Conservation (phyloP, 2,113 vertebrate species). For the Colistium nudipinnis region DNA sequence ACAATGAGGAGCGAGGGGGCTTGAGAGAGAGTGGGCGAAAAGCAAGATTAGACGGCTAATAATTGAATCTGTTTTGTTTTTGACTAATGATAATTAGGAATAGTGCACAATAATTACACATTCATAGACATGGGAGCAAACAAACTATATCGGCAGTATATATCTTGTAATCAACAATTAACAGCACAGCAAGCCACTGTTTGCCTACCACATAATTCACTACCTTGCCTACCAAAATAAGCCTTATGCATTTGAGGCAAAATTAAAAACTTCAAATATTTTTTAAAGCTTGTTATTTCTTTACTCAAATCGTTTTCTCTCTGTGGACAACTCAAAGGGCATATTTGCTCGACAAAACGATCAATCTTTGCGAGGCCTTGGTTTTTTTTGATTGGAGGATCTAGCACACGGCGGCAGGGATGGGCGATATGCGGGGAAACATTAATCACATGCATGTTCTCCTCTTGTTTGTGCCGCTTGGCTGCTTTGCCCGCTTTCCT, state of each 20-base stretch:
- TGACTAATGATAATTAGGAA: constrained; percentile 72
- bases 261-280: constrained; percentile 55
- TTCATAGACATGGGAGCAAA: constrained; percentile 63
- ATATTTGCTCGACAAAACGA: constrained; percentile 42
- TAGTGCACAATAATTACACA: constrained; percentile 66
- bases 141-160: constrained; percentile 63
- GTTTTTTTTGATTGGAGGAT: constrained; percentile 45
- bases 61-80: constrained; percentile 68
- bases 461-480: constrained; percentile 49
- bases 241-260: constrained; percentile 30
- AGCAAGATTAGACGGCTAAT: constrained; percentile 52
- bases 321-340: constrained; percentile 36
- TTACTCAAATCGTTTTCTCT: constrained; percentile 47
- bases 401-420: constrained; percentile 50
- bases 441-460: constrained; percentile 74
- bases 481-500: constrained; percentile 52
- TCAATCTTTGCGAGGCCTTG: constrained; percentile 56
- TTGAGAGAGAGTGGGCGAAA: constrained; percentile 38
- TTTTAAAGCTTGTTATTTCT: constrained; percentile 53
- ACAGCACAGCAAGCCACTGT: constrained; percentile 47
- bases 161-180: constrained; percentile 78
- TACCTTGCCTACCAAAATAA: constrained; percentile 48
- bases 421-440: constrained; percentile 56
- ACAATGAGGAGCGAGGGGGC: constrained; percentile 12
- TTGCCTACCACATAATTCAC: constrained; percentile 72